Percentiles rank a stretch among this genome's conserved stretches.
Evolutionary conservation across 2,888 invertebrate species (phyloP).

Genomic region (Drosophila borborema): DNA sequence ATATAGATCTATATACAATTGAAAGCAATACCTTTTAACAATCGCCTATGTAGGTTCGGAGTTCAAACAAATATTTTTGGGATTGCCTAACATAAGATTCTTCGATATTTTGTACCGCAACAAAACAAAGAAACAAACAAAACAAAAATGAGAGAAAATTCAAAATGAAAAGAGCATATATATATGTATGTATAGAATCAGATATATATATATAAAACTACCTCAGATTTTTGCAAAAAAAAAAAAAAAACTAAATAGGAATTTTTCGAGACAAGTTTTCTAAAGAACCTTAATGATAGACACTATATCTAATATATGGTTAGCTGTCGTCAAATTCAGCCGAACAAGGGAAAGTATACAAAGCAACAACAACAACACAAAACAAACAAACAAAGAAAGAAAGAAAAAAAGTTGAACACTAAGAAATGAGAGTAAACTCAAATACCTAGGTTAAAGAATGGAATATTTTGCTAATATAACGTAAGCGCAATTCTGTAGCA

Average conservation of each 20-base stretch:
- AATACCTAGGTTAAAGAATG: constrained; percentile 50
- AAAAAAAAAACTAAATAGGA: constrained; percentile 53
- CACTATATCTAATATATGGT: constrained; percentile 60
- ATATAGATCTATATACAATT: constrained; percentile 23
- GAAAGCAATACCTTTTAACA: constrained; percentile 63
- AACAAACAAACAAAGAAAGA: constrained; percentile 11
- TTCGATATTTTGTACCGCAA: constrained; percentile 62
- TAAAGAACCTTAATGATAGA: constrained; percentile 55
- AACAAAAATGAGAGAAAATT: constrained; percentile 57
- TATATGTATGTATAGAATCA: background rate
- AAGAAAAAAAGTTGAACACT: constrained; percentile 11
- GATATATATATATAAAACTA: constrained; percentile 55
- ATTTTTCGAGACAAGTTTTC: constrained; percentile 77
- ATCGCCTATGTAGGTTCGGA: constrained; percentile 54
- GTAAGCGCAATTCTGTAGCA: constrained; percentile 29
- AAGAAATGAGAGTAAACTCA: constrained; percentile 26
- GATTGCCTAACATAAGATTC: constrained; percentile 51
- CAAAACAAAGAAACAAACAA: constrained; percentile 35
- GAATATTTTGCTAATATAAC: constrained; percentile 66
- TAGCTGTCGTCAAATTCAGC: constrained; percentile 41
- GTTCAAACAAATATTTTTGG: constrained; percentile 44
- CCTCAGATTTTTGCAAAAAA: constrained; percentile 76
- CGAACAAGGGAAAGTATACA: constrained; percentile 70
- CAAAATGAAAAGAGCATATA: constrained; percentile 54
- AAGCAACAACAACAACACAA: constrained; percentile 39